These are phyloP conservation scores for Littorina saxatilis DNA, from an alignment of 1,140 invertebrate genomes.

Conservation along the genomic window DNA sequence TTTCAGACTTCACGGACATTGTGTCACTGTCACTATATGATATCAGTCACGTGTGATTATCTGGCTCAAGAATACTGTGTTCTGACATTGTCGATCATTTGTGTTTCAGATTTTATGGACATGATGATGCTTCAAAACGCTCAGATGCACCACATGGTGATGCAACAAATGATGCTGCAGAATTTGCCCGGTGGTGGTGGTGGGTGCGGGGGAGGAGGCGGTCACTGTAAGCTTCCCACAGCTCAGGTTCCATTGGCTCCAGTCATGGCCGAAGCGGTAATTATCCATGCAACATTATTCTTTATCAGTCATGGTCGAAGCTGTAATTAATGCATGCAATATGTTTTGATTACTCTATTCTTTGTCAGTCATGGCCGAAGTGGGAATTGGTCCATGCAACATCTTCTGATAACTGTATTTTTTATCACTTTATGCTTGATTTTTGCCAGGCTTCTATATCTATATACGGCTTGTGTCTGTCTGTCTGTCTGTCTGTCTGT, in stretches of 20 bases:
- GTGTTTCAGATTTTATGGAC: slow-evolving; percentile 68
- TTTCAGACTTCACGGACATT: slow-evolving; percentile 71
- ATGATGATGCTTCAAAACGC: slow-evolving; percentile 74
- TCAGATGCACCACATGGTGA: slow-evolving; percentile 72
- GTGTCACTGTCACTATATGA: slow-evolving; percentile 40
- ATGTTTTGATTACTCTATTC: no score
- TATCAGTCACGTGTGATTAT: no score
- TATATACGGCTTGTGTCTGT: not conserved
- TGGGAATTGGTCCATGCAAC: no score
- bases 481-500: slow-evolving; percentile 17
- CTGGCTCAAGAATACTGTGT: no score
- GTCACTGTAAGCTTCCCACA: slow-evolving; percentile 31
- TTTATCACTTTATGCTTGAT: no score
- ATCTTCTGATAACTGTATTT: no score
- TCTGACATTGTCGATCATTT: no score
- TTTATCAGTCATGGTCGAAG: no score
- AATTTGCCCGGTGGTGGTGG: slow-evolving; percentile 35
- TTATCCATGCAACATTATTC: no score
- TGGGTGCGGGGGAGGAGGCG: slow-evolving; percentile 20
- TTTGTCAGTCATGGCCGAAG: no score
- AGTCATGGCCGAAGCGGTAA: not conserved
- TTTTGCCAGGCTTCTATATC: no score
- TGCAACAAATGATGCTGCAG: slow-evolving; percentile 69
- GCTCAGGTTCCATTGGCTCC: slow-evolving; percentile 34
- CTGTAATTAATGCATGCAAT: no score